Evolutionary conservation across 1,140 invertebrate species (phyloP).

Genomic region (Drosophila eugracilis): DNA sequence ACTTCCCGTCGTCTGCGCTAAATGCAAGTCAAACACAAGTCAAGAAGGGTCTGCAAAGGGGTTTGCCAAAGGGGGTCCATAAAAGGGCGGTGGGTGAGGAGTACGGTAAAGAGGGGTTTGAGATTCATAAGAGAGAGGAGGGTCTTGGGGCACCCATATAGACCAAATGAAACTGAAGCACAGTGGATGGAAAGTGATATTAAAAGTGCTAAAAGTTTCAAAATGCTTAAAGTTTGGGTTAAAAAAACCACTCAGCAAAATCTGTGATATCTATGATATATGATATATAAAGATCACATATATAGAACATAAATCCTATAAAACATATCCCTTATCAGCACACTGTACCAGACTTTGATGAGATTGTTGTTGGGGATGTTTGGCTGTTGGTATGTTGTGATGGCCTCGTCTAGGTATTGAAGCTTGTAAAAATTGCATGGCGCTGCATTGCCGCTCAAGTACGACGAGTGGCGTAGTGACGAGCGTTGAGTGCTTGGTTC

Average conservation of each 20-base stretch:
- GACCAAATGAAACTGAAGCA: not conserved
- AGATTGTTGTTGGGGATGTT: not conserved
- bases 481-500: conserved; percentile 30
- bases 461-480: conserved; percentile 36
- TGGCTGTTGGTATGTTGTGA: conserved; percentile 6
- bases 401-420: conserved; percentile 73
- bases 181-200: not conserved
- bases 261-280: too few relatives aligned
- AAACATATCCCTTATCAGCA: not conserved
- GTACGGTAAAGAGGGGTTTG: too few relatives aligned
- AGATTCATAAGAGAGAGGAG: not conserved
- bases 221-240: too few relatives aligned
- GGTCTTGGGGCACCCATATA: not conserved
- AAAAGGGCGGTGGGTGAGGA: too few relatives aligned
- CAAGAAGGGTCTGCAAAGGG: conserved; percentile 21
- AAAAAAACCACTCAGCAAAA: too few relatives aligned
- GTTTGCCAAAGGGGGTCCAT: not conserved
- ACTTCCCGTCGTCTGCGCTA: conserved; percentile 66
- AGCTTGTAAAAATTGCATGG: conserved; percentile 82
- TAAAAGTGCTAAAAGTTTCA: too few relatives aligned
- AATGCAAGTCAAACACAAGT: conserved; percentile 82
- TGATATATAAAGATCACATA: not conserved
- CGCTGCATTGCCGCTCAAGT: conserved; percentile 77
- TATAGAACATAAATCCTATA: not conserved
- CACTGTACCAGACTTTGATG: conserved; percentile 2